A percentile compares a stretch with the other conserved stretches of the same genome.
Conservation (phyloP, 2,888 invertebrate species). For the Danaus chrysippus region DNA sequence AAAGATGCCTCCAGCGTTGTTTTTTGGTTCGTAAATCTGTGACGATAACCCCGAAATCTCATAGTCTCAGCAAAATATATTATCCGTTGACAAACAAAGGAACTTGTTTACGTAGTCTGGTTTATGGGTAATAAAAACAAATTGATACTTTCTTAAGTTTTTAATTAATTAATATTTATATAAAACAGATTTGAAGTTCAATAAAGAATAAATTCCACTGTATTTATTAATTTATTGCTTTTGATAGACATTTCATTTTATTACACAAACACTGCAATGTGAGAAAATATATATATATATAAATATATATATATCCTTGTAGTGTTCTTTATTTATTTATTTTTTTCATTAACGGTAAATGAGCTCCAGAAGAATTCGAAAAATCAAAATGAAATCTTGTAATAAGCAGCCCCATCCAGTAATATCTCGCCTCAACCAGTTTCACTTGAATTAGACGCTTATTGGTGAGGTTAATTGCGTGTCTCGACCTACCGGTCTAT, state of each 20-base stretch:
- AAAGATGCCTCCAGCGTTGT: constrained; percentile 23
- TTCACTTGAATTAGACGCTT: constrained; percentile 44
- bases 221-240: too few relatives aligned
- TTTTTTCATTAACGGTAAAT: too few relatives aligned
- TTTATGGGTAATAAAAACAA: constrained; percentile 14
- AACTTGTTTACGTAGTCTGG: constrained; percentile 12
- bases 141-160: constrained; percentile 5
- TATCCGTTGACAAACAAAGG: constrained; percentile 25
- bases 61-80: constrained; percentile 17
- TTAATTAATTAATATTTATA: not conserved
- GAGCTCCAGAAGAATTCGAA: constrained; percentile 14
- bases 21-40: constrained; percentile 20
- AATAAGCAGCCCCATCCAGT: constrained; percentile 40
- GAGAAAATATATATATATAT: too few relatives aligned
- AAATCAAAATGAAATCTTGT: constrained; percentile 41
- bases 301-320: too few relatives aligned
- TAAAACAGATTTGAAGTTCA: too few relatives aligned
- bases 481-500: constrained; percentile 46
- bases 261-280: too few relatives aligned
- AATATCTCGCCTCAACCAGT: constrained; percentile 39
- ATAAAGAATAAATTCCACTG: too few relatives aligned
- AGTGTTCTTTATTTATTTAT: too few relatives aligned
- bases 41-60: constrained; percentile 24
- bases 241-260: too few relatives aligned
- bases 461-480: constrained; percentile 50